Evolutionary conservation across 2,113 vertebrate species (phyloP).

Genomic region (Parotia lawesii): DNA sequence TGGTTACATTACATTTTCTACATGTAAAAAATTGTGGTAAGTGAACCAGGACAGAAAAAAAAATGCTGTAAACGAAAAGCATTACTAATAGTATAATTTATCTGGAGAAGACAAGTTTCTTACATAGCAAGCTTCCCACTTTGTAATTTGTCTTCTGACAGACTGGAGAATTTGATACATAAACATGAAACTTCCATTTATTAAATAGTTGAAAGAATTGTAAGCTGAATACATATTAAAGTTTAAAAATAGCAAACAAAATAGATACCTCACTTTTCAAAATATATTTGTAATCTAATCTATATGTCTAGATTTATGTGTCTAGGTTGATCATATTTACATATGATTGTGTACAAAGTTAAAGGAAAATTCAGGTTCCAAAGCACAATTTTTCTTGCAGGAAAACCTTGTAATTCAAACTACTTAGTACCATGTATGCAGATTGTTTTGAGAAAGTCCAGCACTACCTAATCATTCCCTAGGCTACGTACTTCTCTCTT

Average conservation of each 20-base stretch:
- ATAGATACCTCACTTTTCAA: background rate
- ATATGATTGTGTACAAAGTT: background rate
- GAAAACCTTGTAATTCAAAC: background rate
- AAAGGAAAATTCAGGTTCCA: background rate
- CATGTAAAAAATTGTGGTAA: background rate
- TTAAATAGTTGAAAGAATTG: background rate
- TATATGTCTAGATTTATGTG: background rate
- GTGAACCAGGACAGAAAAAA: background rate
- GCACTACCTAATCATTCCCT: background rate
- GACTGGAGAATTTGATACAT: background rate
- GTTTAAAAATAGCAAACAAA: background rate
- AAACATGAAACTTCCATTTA: background rate
- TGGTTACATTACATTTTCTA: background rate
- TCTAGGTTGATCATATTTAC: background rate
- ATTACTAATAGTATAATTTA: background rate
- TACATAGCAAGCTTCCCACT: background rate
- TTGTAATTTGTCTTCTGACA: background rate
- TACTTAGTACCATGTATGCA: background rate
- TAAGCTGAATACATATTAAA: background rate
- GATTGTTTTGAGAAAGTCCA: background rate
- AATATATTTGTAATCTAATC: background rate
- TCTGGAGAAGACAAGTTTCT: background rate
- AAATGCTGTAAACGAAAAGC: background rate
- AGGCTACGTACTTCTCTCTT: background rate
- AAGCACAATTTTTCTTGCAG: background rate